Conservation (phyloP, 2,888 invertebrate species). For the Melanostoma scalare region DNA sequence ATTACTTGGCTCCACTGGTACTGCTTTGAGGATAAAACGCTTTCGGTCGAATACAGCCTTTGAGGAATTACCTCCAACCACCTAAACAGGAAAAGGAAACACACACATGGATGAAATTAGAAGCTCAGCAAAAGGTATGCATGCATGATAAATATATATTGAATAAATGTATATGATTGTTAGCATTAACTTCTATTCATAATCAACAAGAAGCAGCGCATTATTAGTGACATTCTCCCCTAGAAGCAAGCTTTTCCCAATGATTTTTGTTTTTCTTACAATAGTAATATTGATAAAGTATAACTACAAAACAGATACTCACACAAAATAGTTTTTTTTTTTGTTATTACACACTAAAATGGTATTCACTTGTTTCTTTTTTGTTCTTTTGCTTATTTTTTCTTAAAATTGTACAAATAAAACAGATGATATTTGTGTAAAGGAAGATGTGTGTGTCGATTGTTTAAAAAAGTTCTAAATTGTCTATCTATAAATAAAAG, state of each 20-base stretch:
- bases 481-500: slow-evolving; percentile 80
- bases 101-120: slow-evolving; percentile 58
- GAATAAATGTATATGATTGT: slow-evolving; percentile 37
- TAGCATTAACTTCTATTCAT: slow-evolving; percentile 73
- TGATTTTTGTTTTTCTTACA: slow-evolving; percentile 22
- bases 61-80: slow-evolving; percentile 41
- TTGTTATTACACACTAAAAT: slow-evolving; percentile 62
- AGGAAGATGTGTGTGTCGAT: slow-evolving; percentile 56
- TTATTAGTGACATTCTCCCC: slow-evolving; percentile 57
- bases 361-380: slow-evolving; percentile 16
- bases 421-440: slow-evolving; percentile 53
- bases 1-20: slow-evolving; percentile 79
- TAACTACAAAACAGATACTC: slow-evolving; percentile 62
- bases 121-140: slow-evolving; percentile 53
- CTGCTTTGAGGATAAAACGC: slow-evolving; percentile 80
- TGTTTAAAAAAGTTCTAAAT: slow-evolving; percentile 75
- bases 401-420: slow-evolving; percentile 47
- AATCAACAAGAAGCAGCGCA: slow-evolving; percentile 44
- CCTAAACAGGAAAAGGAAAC: slow-evolving; percentile 48
- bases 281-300: slow-evolving; percentile 9
- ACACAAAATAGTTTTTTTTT: slow-evolving; percentile 59
- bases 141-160: slow-evolving; percentile 35
- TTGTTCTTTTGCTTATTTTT: slow-evolving; percentile 26
- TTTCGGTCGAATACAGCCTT: slow-evolving; percentile 76
- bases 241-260: slow-evolving; percentile 40